Conservation (phyloP, 2,797 vertebrate species). For the Lophius americanus region DNA sequence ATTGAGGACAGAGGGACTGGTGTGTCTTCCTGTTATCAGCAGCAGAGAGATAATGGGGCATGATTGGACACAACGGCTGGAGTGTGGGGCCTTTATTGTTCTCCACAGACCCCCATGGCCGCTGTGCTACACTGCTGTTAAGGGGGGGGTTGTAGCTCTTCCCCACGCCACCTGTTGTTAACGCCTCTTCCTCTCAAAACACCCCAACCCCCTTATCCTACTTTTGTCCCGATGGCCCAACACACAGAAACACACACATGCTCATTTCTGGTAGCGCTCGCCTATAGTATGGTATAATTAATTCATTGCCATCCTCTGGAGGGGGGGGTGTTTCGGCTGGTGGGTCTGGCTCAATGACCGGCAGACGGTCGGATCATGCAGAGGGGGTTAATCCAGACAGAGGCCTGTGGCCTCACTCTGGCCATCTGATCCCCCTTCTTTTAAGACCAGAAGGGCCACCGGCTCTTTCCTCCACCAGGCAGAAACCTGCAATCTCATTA, state of each 20-base stretch:
- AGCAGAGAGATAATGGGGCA: slow-evolving; percentile 50
- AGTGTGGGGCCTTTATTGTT: slow-evolving; percentile 67
- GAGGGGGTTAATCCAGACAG: slow-evolving; percentile 61
- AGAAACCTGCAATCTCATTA: slow-evolving; percentile 63
- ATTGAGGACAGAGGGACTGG: slow-evolving; percentile 10
- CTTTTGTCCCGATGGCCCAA: slow-evolving; percentile 61
- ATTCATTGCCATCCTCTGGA: slow-evolving; percentile 74
- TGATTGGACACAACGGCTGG: slow-evolving; percentile 61
- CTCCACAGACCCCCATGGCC: slow-evolving; percentile 50
- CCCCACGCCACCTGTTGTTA: slow-evolving; percentile 83
- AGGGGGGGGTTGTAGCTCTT: slow-evolving; percentile 61
- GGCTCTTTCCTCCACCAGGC: slow-evolving; percentile 41
- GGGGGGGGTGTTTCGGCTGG: slow-evolving; percentile 57
- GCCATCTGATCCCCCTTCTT: slow-evolving; percentile 72
- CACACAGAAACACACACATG: slow-evolving; percentile 23
- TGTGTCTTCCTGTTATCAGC: slow-evolving; percentile 45
- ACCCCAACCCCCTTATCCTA: slow-evolving; percentile 36
- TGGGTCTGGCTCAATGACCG: slow-evolving; percentile 62
- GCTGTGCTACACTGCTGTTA: slow-evolving; percentile 56
- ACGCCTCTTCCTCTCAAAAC: slow-evolving; percentile 24
- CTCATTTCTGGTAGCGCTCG: slow-evolving; percentile 37
- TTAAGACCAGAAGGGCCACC: slow-evolving; percentile 53
- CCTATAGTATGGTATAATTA: slow-evolving; percentile 65
- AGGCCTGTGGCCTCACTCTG: slow-evolving; percentile 62
- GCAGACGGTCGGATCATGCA: slow-evolving; percentile 61